Evolutionary conservation across 2,888 invertebrate genomes (phyloP).

Genomic region (Baccha elongata): DNA sequence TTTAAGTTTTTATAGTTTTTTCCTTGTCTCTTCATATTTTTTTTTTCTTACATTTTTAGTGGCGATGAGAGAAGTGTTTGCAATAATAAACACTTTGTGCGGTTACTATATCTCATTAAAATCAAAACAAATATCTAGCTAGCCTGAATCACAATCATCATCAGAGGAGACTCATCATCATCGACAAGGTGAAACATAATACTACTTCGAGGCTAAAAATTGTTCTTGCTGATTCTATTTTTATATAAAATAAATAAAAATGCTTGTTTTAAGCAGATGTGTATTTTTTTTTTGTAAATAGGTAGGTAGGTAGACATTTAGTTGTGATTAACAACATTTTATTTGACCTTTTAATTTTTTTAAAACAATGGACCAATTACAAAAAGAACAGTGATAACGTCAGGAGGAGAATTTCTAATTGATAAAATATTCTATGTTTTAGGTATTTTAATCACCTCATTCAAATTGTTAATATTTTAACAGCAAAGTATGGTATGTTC

Average conservation of each 20-base stretch:
- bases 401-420: too few relatives aligned
- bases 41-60: conserved; percentile 6
- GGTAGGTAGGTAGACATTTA: too few relatives aligned
- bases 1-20: conserved; percentile 8
- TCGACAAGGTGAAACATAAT: conserved; percentile 63
- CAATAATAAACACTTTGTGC: conserved; percentile 59
- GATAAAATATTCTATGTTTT: too few relatives aligned
- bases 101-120: conserved; percentile 54
- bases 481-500: too few relatives aligned
- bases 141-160: conserved; percentile 38
- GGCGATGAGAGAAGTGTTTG: conserved; percentile 20
- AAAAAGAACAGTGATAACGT: too few relatives aligned
- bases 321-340: background rate
- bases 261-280: conserved; percentile 34
- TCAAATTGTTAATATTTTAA: too few relatives aligned
- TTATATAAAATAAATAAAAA: conserved; percentile 12
- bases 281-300: conserved; percentile 8
- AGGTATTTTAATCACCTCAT: too few relatives aligned
- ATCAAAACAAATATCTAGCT: background rate
- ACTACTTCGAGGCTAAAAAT: conserved; percentile 27
- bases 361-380: too few relatives aligned
- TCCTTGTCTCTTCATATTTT: conserved; percentile 14
- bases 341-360: background rate
- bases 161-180: conserved; percentile 3
- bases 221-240: conserved; percentile 42